Conservation (phyloP, 2,888 invertebrate species). For the Drosophila merina region DNA sequence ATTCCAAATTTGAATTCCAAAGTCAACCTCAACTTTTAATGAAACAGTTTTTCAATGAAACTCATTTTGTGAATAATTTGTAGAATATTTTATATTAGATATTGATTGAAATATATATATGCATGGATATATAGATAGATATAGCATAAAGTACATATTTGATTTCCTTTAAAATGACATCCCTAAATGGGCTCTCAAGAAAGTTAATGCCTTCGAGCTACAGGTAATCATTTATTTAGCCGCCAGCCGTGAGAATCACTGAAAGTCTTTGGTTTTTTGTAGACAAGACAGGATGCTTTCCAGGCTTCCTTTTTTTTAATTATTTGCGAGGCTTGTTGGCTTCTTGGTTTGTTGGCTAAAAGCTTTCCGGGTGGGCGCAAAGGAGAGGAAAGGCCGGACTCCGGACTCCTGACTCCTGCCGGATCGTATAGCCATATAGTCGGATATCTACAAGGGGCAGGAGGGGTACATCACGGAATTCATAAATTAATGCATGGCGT, state of each 20-base stretch:
- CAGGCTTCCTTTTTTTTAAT: slow-evolving; percentile 22
- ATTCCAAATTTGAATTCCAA: too few species aligned
- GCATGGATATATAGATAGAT: too few species aligned
- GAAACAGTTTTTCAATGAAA: too few species aligned
- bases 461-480: slow-evolving; percentile 55
- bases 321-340: slow-evolving; percentile 28
- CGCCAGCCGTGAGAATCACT: neutral
- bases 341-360: slow-evolving; percentile 16
- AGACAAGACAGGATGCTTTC: neutral
- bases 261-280: slow-evolving; percentile 10
- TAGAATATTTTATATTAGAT: too few species aligned
- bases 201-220: slow-evolving; percentile 1
- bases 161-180: neutral
- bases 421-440: too few species aligned
- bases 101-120: too few species aligned
- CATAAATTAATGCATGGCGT: slow-evolving; percentile 78
- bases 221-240: slow-evolving; percentile 16
- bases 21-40: too few species aligned
- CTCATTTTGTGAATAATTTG: too few species aligned
- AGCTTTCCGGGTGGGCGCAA: slow-evolving; percentile 41
- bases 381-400: neutral
- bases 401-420: too few species aligned
- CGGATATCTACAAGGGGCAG: neutral
- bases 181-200: neutral
- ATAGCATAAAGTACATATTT: too few species aligned